Evolutionary conservation across 2,888 invertebrate species (phyloP).

Genomic region (Aplocera efformata): DNA sequence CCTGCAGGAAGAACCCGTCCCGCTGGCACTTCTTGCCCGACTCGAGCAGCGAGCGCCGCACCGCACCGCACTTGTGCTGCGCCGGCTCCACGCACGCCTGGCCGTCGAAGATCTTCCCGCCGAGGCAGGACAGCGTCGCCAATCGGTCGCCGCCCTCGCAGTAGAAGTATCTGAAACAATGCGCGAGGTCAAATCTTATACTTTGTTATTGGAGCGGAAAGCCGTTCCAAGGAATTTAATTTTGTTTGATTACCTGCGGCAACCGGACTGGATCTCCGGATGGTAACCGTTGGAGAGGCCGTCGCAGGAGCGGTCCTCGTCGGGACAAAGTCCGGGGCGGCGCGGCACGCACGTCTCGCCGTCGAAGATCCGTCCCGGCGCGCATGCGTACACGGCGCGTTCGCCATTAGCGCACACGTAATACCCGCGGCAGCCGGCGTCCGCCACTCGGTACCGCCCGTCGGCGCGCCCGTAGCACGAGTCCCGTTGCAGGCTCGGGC

Average conservation of each 20-base stretch:
- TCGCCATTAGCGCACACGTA: slow-evolving; percentile 78
- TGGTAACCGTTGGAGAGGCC: slow-evolving; percentile 79
- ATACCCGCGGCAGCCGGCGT: slow-evolving; percentile 80
- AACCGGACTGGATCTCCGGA: slow-evolving; percentile 74
- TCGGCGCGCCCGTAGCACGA: slow-evolving; percentile 76
- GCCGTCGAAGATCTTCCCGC: slow-evolving; percentile 81
- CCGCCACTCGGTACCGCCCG: slow-evolving; percentile 75
- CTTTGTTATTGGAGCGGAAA: no score
- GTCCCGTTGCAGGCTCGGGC: slow-evolving; percentile 71
- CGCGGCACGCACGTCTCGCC: slow-evolving; percentile 76
- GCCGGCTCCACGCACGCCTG: slow-evolving; percentile 72
- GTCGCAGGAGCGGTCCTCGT: slow-evolving; percentile 67
- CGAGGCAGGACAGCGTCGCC: slow-evolving; percentile 77
- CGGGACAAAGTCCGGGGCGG: slow-evolving; percentile 53
- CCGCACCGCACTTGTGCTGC: slow-evolving; percentile 63
- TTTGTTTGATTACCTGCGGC: slow-evolving; percentile 60
- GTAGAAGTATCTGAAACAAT: slow-evolving; percentile 74
- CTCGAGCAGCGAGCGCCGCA: slow-evolving; percentile 30
- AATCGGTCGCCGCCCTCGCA: slow-evolving; percentile 79
- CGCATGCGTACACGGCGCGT: slow-evolving; percentile 80
- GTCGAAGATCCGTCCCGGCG: slow-evolving; percentile 74
- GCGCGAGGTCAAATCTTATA: background rate
- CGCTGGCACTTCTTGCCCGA: slow-evolving; percentile 55
- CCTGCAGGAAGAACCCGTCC: slow-evolving; percentile 80
- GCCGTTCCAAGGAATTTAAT: no score